Percentiles rank a stretch among this genome's conserved stretches.
These are phyloP conservation scores for Diadegma fenestrale DNA, from an alignment of 2,888 invertebrate species.

Conservation along the genomic window DNA sequence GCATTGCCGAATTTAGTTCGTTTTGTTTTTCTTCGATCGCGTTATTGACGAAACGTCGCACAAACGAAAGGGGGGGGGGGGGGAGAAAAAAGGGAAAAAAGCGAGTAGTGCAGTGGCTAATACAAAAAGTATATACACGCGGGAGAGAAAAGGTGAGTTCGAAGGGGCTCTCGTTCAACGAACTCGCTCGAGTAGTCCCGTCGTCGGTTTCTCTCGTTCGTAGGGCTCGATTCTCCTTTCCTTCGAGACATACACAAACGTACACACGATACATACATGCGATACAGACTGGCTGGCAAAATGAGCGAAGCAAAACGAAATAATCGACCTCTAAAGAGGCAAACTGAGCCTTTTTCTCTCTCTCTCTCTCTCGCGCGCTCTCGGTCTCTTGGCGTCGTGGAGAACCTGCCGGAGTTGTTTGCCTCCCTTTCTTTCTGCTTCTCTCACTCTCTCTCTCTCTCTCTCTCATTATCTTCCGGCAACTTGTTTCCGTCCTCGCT, in stretches of 20 bases:
- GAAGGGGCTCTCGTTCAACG: slow-evolving; percentile 68
- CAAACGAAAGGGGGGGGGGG: background rate
- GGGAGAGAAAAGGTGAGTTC: slow-evolving; percentile 38
- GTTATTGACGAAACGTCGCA: slow-evolving; percentile 28
- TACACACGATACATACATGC: slow-evolving; percentile 5
- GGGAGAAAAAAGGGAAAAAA: background rate
- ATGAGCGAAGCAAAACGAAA: slow-evolving; percentile 75
- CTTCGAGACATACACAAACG: slow-evolving; percentile 61
- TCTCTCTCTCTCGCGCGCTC: slow-evolving; percentile 37
- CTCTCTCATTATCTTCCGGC: slow-evolving; percentile 59
- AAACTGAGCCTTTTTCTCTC: slow-evolving; percentile 50
- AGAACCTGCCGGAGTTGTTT: slow-evolving; percentile 69
- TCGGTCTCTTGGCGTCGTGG: slow-evolving; percentile 65
- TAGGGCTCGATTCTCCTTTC: slow-evolving; percentile 65
- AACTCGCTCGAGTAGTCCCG: slow-evolving; percentile 63
- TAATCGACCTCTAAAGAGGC: slow-evolving; percentile 69
- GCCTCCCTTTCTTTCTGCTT: slow-evolving; percentile 55
- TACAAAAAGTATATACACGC: slow-evolving; percentile 48
- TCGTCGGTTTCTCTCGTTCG: slow-evolving; percentile 42
- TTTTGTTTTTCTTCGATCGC: background rate
- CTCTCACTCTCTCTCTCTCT: slow-evolving; percentile 30
- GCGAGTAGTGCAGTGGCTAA: slow-evolving; percentile 17
- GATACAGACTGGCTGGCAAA: slow-evolving; percentile 65
- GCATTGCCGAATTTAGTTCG: too few species aligned
- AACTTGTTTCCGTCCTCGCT: slow-evolving; percentile 58